phyloP scores from a whole-genome alignment of 2,113 vertebrate genomes.

The Cinclus mexicanus region DNA sequence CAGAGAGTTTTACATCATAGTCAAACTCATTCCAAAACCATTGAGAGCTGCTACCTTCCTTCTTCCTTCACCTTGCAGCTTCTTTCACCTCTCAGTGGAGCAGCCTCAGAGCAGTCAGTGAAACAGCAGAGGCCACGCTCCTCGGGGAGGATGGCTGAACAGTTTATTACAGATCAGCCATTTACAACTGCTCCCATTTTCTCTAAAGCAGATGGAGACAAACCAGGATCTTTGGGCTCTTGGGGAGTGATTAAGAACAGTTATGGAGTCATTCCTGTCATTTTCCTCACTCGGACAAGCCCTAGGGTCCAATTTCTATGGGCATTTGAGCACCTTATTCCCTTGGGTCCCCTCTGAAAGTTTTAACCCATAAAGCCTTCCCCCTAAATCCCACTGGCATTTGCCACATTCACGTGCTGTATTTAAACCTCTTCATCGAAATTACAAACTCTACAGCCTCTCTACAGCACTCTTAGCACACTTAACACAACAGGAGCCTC shows the following conservation, averaged over 20 bases:
- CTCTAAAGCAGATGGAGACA: not conserved
- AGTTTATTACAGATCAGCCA: not conserved
- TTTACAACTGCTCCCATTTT: not conserved
- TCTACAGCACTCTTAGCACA: not conserved
- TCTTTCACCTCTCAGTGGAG: not conserved
- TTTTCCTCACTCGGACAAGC: not conserved
- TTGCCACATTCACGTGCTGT: not conserved
- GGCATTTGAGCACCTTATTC: not conserved
- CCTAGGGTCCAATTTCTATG: not conserved
- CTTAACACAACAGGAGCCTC: not conserved
- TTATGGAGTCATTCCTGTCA: not conserved
- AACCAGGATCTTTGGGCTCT: not conserved
- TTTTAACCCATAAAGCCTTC: not conserved
- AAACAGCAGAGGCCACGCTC: not conserved
- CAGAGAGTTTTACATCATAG: not conserved
- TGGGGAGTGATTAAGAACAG: not conserved
- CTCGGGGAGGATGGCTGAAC: not conserved
- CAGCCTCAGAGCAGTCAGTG: not conserved
- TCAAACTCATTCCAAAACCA: not conserved
- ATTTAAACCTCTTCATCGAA: not conserved
- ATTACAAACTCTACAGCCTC: not conserved
- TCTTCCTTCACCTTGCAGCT: not conserved
- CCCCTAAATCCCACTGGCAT: not conserved
- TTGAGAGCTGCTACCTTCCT: not conserved
- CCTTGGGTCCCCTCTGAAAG: not conserved